phyloP scores from a whole-genome alignment of 2,113 vertebrate species.

The Micronycteris hirsuta region DNA sequence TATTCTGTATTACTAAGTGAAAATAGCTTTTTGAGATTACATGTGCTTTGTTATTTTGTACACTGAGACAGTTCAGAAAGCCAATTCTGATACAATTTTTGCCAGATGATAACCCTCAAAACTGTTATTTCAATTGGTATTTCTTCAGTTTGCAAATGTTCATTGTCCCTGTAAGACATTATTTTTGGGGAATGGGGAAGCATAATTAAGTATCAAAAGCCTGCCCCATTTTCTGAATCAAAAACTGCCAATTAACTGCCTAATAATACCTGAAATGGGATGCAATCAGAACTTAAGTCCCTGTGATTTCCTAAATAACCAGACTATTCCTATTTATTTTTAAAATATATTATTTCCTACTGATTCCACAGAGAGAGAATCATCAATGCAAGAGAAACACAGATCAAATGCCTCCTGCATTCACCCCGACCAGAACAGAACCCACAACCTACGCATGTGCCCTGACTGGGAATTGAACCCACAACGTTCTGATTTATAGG shows the following conservation, averaged over 20 bases:
- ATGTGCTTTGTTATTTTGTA: background rate
- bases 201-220: background rate
- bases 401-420: no score
- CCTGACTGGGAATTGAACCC: no score
- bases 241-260: slow-evolving; percentile 1
- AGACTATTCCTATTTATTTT: background rate
- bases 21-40: background rate
- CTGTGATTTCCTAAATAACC: background rate
- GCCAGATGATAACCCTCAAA: background rate
- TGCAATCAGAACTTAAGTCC: background rate
- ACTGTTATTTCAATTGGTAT: background rate
- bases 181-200: background rate
- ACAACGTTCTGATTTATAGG: no score
- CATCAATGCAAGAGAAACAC: no score
- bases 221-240: background rate
- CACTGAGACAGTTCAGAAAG: background rate
- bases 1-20: background rate
- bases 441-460: no score
- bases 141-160: slow-evolving; percentile 13
- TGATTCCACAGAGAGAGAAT: no score
- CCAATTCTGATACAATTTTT: background rate
- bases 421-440: no score
- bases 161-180: background rate
- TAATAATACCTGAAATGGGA: background rate
- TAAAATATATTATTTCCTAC: background rate